Percentiles rank a stretch among this genome's conserved stretches.
Conservation (phyloP, 53 echinoderm and acorn worm species). For the Paracentrotus lividus region DNA sequence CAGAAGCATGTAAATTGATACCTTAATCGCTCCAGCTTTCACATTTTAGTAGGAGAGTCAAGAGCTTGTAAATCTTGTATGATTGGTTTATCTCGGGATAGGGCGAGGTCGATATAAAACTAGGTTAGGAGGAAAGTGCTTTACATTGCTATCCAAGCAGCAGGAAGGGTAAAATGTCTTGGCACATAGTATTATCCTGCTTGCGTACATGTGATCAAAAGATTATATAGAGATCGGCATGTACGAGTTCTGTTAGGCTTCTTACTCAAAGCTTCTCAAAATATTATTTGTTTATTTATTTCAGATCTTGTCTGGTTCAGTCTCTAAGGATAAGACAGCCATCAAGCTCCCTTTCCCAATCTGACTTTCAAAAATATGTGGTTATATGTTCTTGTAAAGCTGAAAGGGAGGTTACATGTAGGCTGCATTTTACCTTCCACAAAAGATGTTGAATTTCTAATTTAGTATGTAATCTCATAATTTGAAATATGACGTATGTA, state of each 20-base stretch:
- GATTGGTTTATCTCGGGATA: background rate
- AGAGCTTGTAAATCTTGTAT: background rate
- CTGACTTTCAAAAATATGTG: background rate
- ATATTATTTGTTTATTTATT: background rate
- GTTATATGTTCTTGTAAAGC: no score
- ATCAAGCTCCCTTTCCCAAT: background rate
- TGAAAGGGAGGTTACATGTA: no score
- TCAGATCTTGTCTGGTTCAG: background rate
- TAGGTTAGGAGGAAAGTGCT: constrained; percentile 22
- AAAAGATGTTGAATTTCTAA: no score
- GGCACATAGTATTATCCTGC: background rate
- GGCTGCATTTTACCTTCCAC: no score
- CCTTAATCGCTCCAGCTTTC: constrained; percentile 2
- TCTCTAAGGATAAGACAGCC: background rate
- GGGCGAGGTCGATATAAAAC: background rate
- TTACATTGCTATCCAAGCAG: background rate
- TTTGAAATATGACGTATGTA: background rate
- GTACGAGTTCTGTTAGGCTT: background rate
- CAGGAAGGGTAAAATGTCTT: background rate
- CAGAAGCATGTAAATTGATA: constrained; percentile 13
- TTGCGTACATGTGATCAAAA: background rate
- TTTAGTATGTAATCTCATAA: no score
- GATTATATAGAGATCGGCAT: background rate
- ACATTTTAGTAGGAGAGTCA: background rate
- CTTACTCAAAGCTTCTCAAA: background rate